Base-by-base conservation (phyloP, 2,888 invertebrate genomes). In the Plagodis dolabraria region DNA sequence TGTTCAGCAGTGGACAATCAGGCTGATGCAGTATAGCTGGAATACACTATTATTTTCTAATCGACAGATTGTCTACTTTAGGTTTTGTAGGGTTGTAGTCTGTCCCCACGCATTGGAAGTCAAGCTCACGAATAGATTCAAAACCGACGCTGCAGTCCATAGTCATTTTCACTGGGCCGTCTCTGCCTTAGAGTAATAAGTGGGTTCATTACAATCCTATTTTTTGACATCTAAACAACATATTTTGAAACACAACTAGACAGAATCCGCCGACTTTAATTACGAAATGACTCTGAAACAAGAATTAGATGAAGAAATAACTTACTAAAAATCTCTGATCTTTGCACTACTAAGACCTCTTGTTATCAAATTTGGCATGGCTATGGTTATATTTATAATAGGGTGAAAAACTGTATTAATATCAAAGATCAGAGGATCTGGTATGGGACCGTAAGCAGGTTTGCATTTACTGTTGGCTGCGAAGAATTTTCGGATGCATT, bases 401-500 rank as follows among this genome's bases (percentile, higher is more conserved):
- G 74, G 48, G 7, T 63, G 0, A 7, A 35, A 45, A 22, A 53
- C 6, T 6, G 67, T 61, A 5, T 59, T 43, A 0, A 8, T 11
- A 11, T 57, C 56, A 5, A 71, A 43, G 5, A n/a, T 22, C 2
- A 55, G 38, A 33, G 63, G 53, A 35, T 72, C 67, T 11, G 64
- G 63, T 11, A 61, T 60, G 0, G 67, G 67, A 10, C 68, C 69
- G 1, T 65, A 51, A 0, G 42, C 60, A 6, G 68, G 68, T 6
- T 64, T 54, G 48, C 78, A 77, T 8, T 59, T 55, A 4, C 67
- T 69, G 40, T 75, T 64, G 0, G 53, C 10, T 5, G 68, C 67
- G 6, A 77, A 69, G 44, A 63, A 76, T 4, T 54, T 55, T 34
- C 68, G 65, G 36, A 77, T 74, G 34, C 77, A 77, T 52, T 71